Conservation (phyloP, 2,888 invertebrate genomes). For the Ochropacha duplaris region DNA sequence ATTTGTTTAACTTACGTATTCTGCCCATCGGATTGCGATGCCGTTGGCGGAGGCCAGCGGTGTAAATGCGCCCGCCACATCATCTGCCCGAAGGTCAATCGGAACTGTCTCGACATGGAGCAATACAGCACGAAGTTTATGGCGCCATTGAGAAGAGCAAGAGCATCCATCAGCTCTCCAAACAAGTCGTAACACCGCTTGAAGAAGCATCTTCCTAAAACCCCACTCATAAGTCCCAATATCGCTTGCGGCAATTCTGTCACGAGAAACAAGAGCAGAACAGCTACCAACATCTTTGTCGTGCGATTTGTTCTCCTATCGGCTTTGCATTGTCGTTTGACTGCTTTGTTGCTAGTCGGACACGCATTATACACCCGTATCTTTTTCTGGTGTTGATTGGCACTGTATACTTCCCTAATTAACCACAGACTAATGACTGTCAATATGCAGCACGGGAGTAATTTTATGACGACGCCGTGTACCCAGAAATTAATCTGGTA, state of each 20-base stretch:
- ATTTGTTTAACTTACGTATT: constrained; percentile 81
- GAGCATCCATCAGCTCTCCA: constrained; percentile 94
- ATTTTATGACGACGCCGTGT: constrained; percentile 90
- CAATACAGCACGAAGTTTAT: constrained; percentile 97
- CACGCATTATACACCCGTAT: constrained; percentile 76
- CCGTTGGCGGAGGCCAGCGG: constrained; percentile 73
- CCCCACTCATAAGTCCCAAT: constrained; percentile 72
- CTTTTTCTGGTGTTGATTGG: constrained; percentile 86
- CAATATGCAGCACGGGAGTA: constrained; percentile 90
- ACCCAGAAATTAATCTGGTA: constrained; percentile 91
- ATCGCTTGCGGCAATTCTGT: constrained; percentile 94
- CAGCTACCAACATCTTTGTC: constrained; percentile 94
- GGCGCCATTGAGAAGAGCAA: constrained; percentile 95
- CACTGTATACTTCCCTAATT: constrained; percentile 87
- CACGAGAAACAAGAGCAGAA: constrained; percentile 91
- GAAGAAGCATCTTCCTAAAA: constrained; percentile 87
- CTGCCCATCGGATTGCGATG: constrained; percentile 84
- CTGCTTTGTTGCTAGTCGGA: constrained; percentile 62
- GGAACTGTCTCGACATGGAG: constrained; percentile 96
- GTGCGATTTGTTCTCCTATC: constrained; percentile 87
- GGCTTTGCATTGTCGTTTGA: constrained; percentile 68
- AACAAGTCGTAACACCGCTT: constrained; percentile 90
- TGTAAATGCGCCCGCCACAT: constrained; percentile 74
- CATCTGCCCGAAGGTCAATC: constrained; percentile 80
- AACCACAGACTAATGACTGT: constrained; percentile 88